Evolutionary conservation across 2,797 vertebrate genomes (phyloP).

Genomic region (Arctocebus calabarensis): DNA sequence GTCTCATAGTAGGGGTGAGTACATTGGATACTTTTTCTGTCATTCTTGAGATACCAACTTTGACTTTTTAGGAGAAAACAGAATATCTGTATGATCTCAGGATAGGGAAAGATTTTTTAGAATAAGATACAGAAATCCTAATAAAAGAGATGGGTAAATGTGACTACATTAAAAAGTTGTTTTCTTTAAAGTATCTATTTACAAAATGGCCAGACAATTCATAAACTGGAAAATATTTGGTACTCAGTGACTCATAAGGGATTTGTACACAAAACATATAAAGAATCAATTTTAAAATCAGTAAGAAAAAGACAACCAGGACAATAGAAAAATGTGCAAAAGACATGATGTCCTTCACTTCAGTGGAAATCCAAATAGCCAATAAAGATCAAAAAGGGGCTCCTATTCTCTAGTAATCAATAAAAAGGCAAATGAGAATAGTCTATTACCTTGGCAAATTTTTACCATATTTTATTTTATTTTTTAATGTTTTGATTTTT

Average conservation of each 20-base stretch:
- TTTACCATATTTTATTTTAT: no score
- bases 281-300: slow-evolving; percentile 20
- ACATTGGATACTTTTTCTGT: no score
- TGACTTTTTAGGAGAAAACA: slow-evolving; percentile 39
- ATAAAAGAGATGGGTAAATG: slow-evolving; percentile 11
- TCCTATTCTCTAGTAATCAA: background rate
- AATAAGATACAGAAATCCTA: slow-evolving; percentile 20
- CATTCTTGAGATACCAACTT: background rate
- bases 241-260: background rate
- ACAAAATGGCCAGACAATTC: background rate
- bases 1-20: no score
- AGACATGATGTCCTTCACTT: background rate
- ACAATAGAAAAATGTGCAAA: slow-evolving; percentile 36
- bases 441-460: background rate
- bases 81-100: background rate
- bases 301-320: background rate
- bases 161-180: background rate
- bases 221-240: background rate
- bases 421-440: slow-evolving; percentile 31
- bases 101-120: slow-evolving; percentile 33
- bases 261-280: slow-evolving; percentile 32
- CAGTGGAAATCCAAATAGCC: slow-evolving; percentile 23
- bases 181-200: slow-evolving; percentile 15
- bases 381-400: background rate
- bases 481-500: no score